Evolutionary conservation across 2,888 invertebrate species (phyloP).

Genomic region (Cartodere bifasciata): DNA sequence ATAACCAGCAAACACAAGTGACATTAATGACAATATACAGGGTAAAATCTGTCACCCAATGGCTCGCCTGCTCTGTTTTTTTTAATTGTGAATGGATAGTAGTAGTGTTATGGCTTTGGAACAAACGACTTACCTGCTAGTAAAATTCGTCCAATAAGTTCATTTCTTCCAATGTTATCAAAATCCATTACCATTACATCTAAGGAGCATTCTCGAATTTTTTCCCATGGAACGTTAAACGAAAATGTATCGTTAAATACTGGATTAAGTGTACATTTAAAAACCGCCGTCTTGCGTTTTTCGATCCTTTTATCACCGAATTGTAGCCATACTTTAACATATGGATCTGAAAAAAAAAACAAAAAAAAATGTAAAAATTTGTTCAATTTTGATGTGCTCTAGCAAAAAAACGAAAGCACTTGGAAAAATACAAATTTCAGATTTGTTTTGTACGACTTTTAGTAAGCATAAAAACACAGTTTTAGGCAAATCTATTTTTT

Average conservation of each 20-base stretch:
- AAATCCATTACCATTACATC: constrained; percentile 96
- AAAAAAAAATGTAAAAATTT: no score
- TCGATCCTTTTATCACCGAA: constrained; percentile 91
- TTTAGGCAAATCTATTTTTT: no score
- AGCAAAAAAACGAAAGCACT: no score
- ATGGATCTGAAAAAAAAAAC: constrained; percentile 61
- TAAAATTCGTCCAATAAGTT: constrained; percentile 83
- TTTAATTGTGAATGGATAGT: no score
- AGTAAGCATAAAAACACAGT: no score
- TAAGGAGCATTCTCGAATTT: constrained; percentile 85
- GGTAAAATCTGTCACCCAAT: no score
- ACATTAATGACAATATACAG: no score
- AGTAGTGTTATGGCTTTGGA: not conserved
- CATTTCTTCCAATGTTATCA: constrained; percentile 89
- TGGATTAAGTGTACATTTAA: constrained; percentile 88
- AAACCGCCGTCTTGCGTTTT: constrained; percentile 90
- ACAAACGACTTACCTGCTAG: constrained; percentile 58
- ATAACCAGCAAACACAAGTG: no score
- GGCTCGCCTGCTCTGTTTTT: no score
- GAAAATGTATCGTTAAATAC: constrained; percentile 93
- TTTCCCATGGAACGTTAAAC: constrained; percentile 95
- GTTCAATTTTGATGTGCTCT: no score
- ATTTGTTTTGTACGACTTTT: no score
- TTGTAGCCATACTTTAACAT: constrained; percentile 96
- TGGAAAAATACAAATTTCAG: no score